phyloP scores from a whole-genome alignment of 1,140 invertebrate genomes.

The Chrysopa pallens region DNA sequence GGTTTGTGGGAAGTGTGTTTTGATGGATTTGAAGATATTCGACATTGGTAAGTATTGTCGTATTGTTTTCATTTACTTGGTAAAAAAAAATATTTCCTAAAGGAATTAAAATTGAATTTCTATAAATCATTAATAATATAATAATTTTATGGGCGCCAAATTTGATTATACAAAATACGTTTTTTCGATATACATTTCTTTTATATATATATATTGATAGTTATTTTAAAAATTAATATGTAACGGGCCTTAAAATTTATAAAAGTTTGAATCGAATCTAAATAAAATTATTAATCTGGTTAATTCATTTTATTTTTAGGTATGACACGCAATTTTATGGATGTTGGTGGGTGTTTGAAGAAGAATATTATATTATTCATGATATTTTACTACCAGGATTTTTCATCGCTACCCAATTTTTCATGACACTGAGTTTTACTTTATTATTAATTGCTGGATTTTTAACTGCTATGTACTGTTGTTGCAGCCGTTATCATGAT shows the following conservation, averaged over 20 bases:
- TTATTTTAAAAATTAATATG: too few species aligned
- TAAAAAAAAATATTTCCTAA: background rate
- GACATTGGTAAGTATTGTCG: slow-evolving; percentile 35
- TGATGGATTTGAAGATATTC: slow-evolving; percentile 58
- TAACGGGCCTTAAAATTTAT: too few species aligned
- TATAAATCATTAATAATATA: too few species aligned
- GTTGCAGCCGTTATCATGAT: slow-evolving; percentile 59
- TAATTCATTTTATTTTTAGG: background rate
- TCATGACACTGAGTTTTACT: slow-evolving; percentile 73
- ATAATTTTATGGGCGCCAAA: too few species aligned
- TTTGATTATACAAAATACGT: too few species aligned
- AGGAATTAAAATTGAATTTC: too few species aligned
- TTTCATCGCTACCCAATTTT: slow-evolving; percentile 83
- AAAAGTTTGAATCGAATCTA: background rate
- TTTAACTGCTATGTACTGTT: slow-evolving; percentile 50
- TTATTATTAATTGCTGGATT: slow-evolving; percentile 53
- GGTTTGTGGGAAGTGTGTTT: slow-evolving; percentile 92
- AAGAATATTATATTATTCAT: slow-evolving; percentile 81
- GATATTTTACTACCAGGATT: slow-evolving; percentile 70
- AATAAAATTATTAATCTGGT: background rate
- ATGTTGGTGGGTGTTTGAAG: slow-evolving; percentile 87
- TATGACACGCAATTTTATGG: slow-evolving; percentile 61
- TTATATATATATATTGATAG: too few species aligned
- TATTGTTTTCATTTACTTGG: background rate
- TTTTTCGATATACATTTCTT: too few species aligned